phyloP scores from a whole-genome alignment of 2,888 invertebrate species.

The Eupithecia pulchellata region DNA sequence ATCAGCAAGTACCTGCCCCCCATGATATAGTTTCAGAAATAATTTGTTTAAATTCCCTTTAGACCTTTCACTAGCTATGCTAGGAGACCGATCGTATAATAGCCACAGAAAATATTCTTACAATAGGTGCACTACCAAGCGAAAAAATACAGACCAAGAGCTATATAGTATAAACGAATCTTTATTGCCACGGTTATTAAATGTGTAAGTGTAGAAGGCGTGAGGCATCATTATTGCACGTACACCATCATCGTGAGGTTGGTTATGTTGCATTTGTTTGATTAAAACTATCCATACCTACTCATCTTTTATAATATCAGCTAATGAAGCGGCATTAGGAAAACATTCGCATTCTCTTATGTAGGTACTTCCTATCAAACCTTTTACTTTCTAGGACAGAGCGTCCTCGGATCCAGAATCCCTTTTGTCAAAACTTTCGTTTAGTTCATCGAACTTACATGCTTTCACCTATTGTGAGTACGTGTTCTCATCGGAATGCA shows the following conservation, averaged over 20 bases:
- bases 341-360: background rate
- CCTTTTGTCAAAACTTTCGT: slow-evolving; percentile 77
- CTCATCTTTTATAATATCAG: background rate
- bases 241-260: background rate
- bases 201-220: too few relatives aligned
- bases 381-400: slow-evolving; percentile 69
- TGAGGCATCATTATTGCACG: background rate
- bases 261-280: background rate
- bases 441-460: slow-evolving; percentile 84
- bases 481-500: slow-evolving; percentile 78
- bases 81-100: background rate
- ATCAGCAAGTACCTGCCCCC: background rate
- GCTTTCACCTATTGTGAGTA: slow-evolving; percentile 82
- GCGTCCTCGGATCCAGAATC: slow-evolving; percentile 58
- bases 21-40: background rate
- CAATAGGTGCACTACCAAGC: background rate
- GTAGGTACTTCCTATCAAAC: slow-evolving; percentile 13
- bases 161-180: background rate
- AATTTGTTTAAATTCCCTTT: background rate
- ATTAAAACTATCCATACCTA: background rate
- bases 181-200: background rate
- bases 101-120: background rate
- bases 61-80: background rate
- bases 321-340: background rate
- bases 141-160: background rate